Evolutionary conservation across 1,140 invertebrate genomes (phyloP), one percentile per base, ranked within the genome.

Genomic region (Diprion similis): DNA sequence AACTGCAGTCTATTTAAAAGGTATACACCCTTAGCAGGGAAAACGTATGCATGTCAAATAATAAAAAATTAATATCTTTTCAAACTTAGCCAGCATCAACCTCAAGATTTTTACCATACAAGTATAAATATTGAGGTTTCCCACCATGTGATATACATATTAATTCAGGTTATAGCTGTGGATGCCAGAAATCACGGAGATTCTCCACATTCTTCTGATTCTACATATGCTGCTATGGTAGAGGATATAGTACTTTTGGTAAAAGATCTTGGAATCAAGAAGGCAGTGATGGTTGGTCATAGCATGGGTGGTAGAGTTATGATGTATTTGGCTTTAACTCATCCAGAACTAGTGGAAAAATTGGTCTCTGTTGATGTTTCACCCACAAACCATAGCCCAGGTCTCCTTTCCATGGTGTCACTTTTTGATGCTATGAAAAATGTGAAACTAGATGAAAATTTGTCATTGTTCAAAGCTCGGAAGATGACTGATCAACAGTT

Each of bases 101-200:
- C 46, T 15, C 13, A 46, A 13, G 46, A n/a, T 15, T 46, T 46
- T 59, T 70, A 73, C 68, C 24, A 77, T 71, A 66, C 78, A n/a
- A 73, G 74, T 65, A 73, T 75, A 45, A 72, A 45, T 46, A 51
- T 69, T 17, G 15, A 65, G 19, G 71, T 7, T 59, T 17, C 51
- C 9, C 51, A 15, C 51, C 51, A 37, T 19, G 11, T 10, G 66
- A 9, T 66, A 48, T 73, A 69, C 24, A 46, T 45, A n/a, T 64
- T 17, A 9, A 80, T 82, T 71, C 74, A 94, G 90, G 91, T 98
- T 0, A 91, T 96, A 59, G 89, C 93, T 0, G 88, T 97, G 18
- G 97, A 98, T 90, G 92, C 94, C 2, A 91, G 97, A 81, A 98
- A 98, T 87, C 97, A 98, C 87, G 97, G 97, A 0, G 94, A 96